Evolutionary conservation across 2,797 vertebrate species (phyloP), one percentile per base, ranked within the genome.

Genomic region (Cirrhinus molitorella): DNA sequence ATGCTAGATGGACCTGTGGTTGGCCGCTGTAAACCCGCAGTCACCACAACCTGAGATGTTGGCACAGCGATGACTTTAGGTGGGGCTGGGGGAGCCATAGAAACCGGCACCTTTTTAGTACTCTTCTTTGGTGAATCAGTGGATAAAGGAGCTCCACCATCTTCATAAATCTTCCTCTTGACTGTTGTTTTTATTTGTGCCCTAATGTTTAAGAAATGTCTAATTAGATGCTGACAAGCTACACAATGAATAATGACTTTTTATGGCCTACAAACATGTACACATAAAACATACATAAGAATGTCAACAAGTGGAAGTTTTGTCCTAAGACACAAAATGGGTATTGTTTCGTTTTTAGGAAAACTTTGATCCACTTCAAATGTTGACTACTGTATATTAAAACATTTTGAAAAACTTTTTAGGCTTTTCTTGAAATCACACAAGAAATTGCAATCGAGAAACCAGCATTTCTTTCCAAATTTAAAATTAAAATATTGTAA

Each of bases 111-210:
- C 85, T 96, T 97, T 89, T 96, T 96, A 61, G 87, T 83, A 1
- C 90, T 91, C 89, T 96, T 97, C 88, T 96, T 96, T 23, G 95
- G 92, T 0, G 92, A 94, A 2, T 97, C 96, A 0, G 93, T 86
- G 13, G 94, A 89, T 81, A 94, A 85, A 19, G 94, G 91, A 71
- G 92, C 81, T 5, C 94, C 92, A 1, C 93, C 93, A 63, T 97
- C 96, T 88, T 96, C 96, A 59, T 96, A 96, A 51, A 95, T 91
- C 89, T 97, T 97, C 84, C 96, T 93, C 87, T 97, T 97, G 85
- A 95, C 94, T 0, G 96, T 93, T 84, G 91, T 93, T 90, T 97
- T 97, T 16, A 94, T 93, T 89, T 96, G 97, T 80, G 92, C 92
- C 34, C 96, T 96, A 91, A 14, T 71, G 37, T 61, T 68, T 55